Percentiles rank a stretch among this genome's conserved stretches.
Evolutionary conservation across 2,888 invertebrate genomes (phyloP).

Genomic region (Timema cristinae): DNA sequence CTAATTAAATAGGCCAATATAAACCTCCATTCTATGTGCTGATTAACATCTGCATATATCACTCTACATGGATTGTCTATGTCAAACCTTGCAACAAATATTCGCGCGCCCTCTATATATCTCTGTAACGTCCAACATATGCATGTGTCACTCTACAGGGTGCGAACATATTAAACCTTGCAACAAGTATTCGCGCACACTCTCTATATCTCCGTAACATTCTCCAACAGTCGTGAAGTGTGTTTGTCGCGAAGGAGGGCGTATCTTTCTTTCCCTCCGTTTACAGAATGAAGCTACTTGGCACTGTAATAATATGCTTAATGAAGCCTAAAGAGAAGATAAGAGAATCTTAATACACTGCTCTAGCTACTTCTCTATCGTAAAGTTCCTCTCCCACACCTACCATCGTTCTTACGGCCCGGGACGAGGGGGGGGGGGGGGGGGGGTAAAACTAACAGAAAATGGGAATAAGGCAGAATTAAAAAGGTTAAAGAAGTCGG

Average conservation of each 20-base stretch:
- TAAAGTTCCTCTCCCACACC: not conserved
- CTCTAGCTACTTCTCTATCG: constrained; percentile 15
- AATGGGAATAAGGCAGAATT: constrained; percentile 1
- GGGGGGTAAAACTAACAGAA: not conserved
- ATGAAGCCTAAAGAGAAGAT: constrained; percentile 25
- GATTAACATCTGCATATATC: too few relatives aligned
- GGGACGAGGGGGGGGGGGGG: not conserved
- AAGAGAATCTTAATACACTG: constrained; percentile 17
- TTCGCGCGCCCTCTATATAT: too few relatives aligned
- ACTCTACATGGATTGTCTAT: too few relatives aligned
- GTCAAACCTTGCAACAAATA: too few relatives aligned
- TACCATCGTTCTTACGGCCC: not conserved
- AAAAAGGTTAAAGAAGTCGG: not conserved
- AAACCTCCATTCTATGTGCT: too few relatives aligned
- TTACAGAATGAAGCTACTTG: not conserved
- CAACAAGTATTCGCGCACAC: too few relatives aligned
- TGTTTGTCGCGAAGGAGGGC: constrained; percentile 3
- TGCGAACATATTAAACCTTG: too few relatives aligned
- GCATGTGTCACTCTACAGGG: too few relatives aligned
- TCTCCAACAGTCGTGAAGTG: constrained; percentile 3
- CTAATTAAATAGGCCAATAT: too few relatives aligned
- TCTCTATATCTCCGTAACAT: too few relatives aligned
- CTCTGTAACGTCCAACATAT: too few relatives aligned
- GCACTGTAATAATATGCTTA: constrained; percentile 22
- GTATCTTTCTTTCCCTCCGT: not conserved